These are phyloP conservation scores for Clamator glandarius DNA, from an alignment of 2,797 vertebrate genomes.

Conservation along the genomic window DNA sequence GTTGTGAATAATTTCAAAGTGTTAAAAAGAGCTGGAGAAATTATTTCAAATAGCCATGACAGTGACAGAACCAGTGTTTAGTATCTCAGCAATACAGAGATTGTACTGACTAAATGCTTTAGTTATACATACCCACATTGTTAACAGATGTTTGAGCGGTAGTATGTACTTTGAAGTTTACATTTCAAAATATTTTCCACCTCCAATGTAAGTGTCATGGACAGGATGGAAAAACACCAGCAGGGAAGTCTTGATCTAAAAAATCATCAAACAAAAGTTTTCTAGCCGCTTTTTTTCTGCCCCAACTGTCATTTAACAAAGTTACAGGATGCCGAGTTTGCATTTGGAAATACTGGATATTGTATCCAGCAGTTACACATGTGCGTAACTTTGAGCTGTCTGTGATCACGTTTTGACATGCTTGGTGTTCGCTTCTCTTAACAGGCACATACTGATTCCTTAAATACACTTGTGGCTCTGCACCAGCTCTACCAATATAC, in stretches of 20 bases:
- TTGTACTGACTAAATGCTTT: not conserved
- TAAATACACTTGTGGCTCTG: slow-evolving; percentile 94
- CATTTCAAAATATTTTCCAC: slow-evolving; percentile 14
- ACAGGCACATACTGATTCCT: slow-evolving; percentile 93
- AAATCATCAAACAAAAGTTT: not conserved
- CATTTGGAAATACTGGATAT: not conserved
- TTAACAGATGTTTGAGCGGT: slow-evolving; percentile 16
- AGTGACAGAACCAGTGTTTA: not conserved
- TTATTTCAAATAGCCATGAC: not conserved
- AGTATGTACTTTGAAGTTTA: not conserved
- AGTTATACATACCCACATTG: not conserved
- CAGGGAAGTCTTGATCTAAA: not conserved
- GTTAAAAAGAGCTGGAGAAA: not conserved
- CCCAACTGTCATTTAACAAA: not conserved
- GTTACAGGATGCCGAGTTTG: not conserved
- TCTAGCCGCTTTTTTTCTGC: not conserved
- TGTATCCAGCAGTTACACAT: not conserved
- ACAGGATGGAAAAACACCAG: not conserved
- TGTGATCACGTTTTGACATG: not conserved
- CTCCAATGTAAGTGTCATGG: not conserved
- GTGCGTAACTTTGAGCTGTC: not conserved
- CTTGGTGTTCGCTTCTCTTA: slow-evolving; percentile 30
- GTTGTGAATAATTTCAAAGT: not conserved
- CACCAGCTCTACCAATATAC: slow-evolving; percentile 98
- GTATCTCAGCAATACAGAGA: not conserved